Conservation (phyloP, 2,797 vertebrate genomes). For the Chromis chromis region DNA sequence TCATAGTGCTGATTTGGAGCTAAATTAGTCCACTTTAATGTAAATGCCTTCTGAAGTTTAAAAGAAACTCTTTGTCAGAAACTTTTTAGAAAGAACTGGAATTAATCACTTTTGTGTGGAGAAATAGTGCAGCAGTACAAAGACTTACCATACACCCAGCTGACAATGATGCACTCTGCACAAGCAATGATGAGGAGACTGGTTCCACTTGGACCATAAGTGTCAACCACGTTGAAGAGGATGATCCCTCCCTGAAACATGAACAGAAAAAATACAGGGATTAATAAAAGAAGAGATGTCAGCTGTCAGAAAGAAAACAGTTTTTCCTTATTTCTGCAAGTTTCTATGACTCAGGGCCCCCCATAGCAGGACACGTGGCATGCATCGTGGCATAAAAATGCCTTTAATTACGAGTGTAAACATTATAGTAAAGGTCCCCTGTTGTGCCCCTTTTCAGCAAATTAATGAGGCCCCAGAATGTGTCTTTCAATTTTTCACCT, state of each 20-base stretch:
- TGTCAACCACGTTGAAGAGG: constrained; percentile 77
- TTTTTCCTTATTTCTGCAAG: neutral
- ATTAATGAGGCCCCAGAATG: too few species aligned
- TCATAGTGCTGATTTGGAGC: neutral
- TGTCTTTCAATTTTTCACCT: too few species aligned
- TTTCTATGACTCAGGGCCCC: neutral
- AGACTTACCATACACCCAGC: constrained; percentile 79
- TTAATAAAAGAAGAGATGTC: neutral
- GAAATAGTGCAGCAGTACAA: neutral
- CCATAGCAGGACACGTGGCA: neutral
- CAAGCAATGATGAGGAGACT: constrained; percentile 79
- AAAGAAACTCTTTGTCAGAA: neutral
- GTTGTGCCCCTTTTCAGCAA: too few species aligned
- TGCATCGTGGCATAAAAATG: too few species aligned
- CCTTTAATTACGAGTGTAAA: too few species aligned
- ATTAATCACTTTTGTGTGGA: neutral
- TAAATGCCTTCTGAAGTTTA: neutral
- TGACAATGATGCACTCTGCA: constrained; percentile 74
- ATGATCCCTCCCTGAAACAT: constrained; percentile 76
- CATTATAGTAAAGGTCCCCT: too few species aligned
- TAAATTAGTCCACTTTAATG: neutral
- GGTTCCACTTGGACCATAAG: constrained; percentile 65
- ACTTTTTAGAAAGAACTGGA: neutral
- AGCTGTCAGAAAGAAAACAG: neutral
- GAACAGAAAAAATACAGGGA: neutral